Base-by-base conservation (phyloP, 2,113 vertebrate genomes). In the Ailuropoda melanoleuca region DNA sequence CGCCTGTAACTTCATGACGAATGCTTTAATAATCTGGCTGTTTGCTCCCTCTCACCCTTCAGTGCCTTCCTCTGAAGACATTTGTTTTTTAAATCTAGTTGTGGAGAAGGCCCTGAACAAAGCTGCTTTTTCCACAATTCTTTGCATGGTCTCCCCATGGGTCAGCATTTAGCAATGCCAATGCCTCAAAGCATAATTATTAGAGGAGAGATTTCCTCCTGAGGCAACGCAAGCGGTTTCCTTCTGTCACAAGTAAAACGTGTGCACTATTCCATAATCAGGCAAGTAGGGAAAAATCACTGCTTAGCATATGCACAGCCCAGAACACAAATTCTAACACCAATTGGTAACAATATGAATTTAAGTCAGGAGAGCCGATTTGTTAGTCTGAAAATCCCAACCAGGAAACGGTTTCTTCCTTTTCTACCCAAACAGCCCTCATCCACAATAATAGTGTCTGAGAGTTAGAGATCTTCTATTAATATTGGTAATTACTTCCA, bases 331-430 rank as follows among this genome's bases (percentile, higher is more conserved):
- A 88, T 74, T 74, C 64, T 88, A 78, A 77, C 11, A 37, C 53
- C 85, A 93, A 82, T 97, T 95, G 96, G 66, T 72, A 95, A 96
- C 80, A 21, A 88, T 92, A 81, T 43, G 74, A 95, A 84, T 93
- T 95, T 93, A 96, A 93, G 58, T 80, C 58, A 75, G 80, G 95
- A 97, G n/a, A 92, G 93, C 46, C 95, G 85, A 90, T 96, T 95
- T 93, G 37, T 82, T 88, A 55, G 70, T 87, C 53, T 75, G 90
- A 88, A 91, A 82, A 85, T 68, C 83, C 56, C 83, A 37, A 4
- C 23, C 72, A 95, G 74, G 43, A 96, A 93, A 93, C 70, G 6
- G 10, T 87, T 89, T 91, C 68, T 75, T 97, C 58, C 68, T 92
- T 95, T 93, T 66, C 86, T 91, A n/a, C 17, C 17, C 1, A 83